Evolutionary conservation across 37 sponge, comb jelly and placozoan species (phyloP).

Genomic region (Geodia barretti): DNA sequence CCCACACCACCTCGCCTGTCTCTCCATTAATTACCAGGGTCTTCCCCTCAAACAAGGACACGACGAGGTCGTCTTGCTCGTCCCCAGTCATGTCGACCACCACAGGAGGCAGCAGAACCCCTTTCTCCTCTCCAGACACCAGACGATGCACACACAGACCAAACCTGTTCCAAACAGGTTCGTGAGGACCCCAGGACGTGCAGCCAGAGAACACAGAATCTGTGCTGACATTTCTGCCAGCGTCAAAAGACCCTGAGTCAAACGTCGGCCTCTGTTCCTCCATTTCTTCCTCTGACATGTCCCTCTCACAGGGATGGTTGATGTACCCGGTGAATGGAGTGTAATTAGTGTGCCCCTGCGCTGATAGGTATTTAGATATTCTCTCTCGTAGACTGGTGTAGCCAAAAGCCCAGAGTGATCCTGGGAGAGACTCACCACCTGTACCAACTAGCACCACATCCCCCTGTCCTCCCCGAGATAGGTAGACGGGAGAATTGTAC

Average conservation of each 20-base stretch:
- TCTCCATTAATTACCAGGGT: slow-evolving; percentile 57
- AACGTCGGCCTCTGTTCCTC: slow-evolving; percentile 11
- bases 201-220: background rate
- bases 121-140: slow-evolving; percentile 19
- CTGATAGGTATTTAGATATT: background rate
- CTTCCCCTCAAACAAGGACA: slow-evolving; percentile 47
- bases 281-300: background rate
- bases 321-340: background rate
- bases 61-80: slow-evolving; percentile 53
- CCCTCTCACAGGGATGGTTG: slow-evolving; percentile 4
- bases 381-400: slow-evolving; percentile 43
- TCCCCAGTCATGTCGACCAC: slow-evolving; percentile 73
- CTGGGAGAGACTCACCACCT: slow-evolving; percentile 82
- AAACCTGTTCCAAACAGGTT: slow-evolving; percentile 43
- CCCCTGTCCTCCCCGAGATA: background rate
- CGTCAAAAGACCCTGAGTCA: slow-evolving; percentile 2
- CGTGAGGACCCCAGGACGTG: slow-evolving; percentile 3
- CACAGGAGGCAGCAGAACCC: slow-evolving; percentile 78
- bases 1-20: slow-evolving; percentile 46
- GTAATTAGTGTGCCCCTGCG: background rate
- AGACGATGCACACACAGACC: slow-evolving; percentile 64
- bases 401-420: slow-evolving; percentile 77
- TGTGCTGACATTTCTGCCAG: background rate
- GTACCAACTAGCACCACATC: slow-evolving; percentile 78
- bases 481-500: slow-evolving; percentile 74